Evolutionary conservation across 2,113 vertebrate genomes (phyloP), one percentile per base, ranked within the genome.

Genomic region (Tupaia chinensis): DNA sequence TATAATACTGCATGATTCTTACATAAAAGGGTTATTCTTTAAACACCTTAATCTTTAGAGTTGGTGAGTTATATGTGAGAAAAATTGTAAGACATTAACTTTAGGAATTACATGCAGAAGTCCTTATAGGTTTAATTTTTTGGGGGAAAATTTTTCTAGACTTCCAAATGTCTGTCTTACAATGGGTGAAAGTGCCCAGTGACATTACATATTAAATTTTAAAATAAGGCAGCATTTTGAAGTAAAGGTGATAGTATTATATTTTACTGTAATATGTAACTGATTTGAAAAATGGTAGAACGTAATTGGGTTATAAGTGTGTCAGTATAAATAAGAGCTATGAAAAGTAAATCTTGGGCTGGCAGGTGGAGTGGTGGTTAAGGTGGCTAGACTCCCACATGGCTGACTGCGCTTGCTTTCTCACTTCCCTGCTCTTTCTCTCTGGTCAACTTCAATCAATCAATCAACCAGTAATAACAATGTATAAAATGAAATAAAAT

Each of bases 71-170:
- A 63, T 65, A 61, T 29, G 14, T 94, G 73, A 73, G 32, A 69
- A 82, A 78, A 92, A 29, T 69, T n/a, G 0, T 63, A n/a, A 77
- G 19, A 54, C 44, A 87, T 91, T 79, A 91, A 72, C 56, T 88
- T 89, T 66, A 95, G 74, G 9, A 89, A 91, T 89, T 94, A 80
- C 19, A 87, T 81, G 4, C 63, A 84, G 61, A 92, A 19, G 5
- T 34, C 17, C 29, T 16, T 34, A 5, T 58, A 89, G 20, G 76
- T 83, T 70, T 76, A 83, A 27, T 79, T 19, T 87, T 87, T 92
- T 65, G 78, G n/a, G 96, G 95, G 69, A 25, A 73, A 25, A 29
- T 89, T 94, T 96, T n/a, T 78, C 25, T 77, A 0, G 83, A 58
- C 53, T 84, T 93, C 56, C 17, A 90, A 54, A 10, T 80, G 7